Evolutionary conservation across 2,797 vertebrate species (phyloP).

Genomic region (Schizopygopsis pylzovi): DNA sequence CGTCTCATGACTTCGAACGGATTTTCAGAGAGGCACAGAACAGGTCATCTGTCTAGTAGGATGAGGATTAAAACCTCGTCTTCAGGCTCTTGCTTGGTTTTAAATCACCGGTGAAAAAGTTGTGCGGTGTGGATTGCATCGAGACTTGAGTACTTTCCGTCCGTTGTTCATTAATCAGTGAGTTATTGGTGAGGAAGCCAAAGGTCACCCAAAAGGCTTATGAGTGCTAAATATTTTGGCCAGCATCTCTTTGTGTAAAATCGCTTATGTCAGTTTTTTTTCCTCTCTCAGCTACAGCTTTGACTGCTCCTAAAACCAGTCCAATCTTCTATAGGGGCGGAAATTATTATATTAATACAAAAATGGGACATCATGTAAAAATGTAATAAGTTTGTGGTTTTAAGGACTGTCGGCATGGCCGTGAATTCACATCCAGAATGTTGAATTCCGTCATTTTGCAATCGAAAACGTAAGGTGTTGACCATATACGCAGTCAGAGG

Average conservation of each 20-base stretch:
- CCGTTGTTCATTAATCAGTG: constrained; percentile 99
- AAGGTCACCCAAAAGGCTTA: constrained; percentile 99
- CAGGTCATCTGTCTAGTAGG: constrained; percentile 30
- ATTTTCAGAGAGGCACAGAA: constrained; percentile 9
- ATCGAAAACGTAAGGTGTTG: not conserved
- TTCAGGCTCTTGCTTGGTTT: constrained; percentile 68
- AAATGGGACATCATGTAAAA: not conserved
- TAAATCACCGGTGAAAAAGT: constrained; percentile 75
- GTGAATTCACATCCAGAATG: not conserved
- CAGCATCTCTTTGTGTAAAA: constrained; percentile 84
- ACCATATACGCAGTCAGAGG: too few relatives aligned
- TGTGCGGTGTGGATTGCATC: constrained; percentile 79
- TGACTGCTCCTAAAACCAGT: constrained; percentile 12
- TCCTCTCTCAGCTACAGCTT: constrained; percentile 44
- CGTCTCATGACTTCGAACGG: not conserved
- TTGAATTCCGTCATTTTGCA: not conserved
- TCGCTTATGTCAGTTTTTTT: constrained; percentile 80
- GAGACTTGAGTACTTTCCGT: constrained; percentile 84
- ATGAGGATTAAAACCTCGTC: constrained; percentile 65
- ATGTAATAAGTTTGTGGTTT: not conserved
- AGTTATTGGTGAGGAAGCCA: constrained; percentile 90
- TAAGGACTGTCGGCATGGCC: not conserved
- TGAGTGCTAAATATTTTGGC: constrained; percentile 89
- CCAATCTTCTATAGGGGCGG: not conserved
- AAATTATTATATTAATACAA: not conserved